Evolutionary conservation across 1,140 invertebrate species (phyloP).

Genomic region (Steinernema feltiae): DNA sequence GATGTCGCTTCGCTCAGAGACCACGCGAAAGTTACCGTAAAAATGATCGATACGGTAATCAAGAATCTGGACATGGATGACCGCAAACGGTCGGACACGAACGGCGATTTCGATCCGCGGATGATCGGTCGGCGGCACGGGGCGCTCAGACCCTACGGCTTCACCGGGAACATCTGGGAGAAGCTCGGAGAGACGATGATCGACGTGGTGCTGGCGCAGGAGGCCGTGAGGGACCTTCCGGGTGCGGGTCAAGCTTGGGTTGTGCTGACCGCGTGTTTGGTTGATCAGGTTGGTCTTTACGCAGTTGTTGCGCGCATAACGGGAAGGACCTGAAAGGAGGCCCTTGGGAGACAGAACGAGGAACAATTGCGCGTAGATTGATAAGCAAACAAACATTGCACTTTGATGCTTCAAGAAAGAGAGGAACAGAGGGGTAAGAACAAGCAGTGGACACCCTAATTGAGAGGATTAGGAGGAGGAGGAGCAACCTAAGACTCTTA

Average conservation of each 20-base stretch:
- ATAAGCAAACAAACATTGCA: no score
- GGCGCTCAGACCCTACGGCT: constrained; percentile 51
- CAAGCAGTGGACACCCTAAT: no score
- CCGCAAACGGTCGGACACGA: constrained; percentile 50
- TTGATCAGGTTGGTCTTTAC: constrained; percentile 45
- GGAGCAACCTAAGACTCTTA: no score
- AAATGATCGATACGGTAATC: constrained; percentile 53
- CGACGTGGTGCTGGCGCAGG: constrained; percentile 53
- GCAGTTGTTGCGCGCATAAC: not conserved
- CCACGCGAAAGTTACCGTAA: constrained; percentile 50
- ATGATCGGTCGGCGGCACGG: constrained; percentile 42
- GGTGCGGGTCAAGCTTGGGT: constrained; percentile 58
- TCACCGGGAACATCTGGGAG: constrained; percentile 49
- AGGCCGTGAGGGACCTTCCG: constrained; percentile 54
- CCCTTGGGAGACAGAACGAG: no score
- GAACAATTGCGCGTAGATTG: no score
- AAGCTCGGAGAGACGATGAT: constrained; percentile 57
- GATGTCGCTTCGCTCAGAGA: constrained; percentile 47
- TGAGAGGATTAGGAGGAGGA: no score
- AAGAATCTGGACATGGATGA: constrained; percentile 53
- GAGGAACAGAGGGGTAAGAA: no score
- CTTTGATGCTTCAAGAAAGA: no score
- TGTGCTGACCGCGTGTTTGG: constrained; percentile 54
- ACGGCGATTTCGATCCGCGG: constrained; percentile 34
- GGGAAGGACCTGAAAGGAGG: no score